Percentiles rank a stretch among this genome's conserved stretches.
These are phyloP conservation scores for Charadrius vociferus DNA, from an alignment of 2,113 vertebrate species.

Conservation along the genomic window DNA sequence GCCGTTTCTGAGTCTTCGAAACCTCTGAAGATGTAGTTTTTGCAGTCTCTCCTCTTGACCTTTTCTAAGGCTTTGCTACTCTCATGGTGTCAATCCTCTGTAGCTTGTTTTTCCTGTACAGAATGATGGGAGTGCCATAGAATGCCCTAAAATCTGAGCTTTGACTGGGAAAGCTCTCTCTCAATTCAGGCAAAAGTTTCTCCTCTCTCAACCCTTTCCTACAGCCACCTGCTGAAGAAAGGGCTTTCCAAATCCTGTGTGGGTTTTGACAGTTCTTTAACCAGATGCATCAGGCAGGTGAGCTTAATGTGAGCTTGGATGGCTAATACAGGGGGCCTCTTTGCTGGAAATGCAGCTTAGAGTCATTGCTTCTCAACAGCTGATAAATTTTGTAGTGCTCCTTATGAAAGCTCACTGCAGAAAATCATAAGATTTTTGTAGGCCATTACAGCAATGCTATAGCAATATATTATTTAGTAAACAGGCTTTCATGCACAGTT, in stretches of 20 bases:
- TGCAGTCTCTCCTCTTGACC: background rate
- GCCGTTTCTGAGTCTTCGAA: background rate
- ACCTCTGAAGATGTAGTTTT: background rate
- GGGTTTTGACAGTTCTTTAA: background rate
- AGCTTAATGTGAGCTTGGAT: accelerated
- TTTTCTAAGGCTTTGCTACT: background rate
- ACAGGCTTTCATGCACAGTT: background rate
- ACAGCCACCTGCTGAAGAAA: background rate
- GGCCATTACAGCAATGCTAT: background rate
- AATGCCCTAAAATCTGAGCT: background rate
- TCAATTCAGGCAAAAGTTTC: background rate
- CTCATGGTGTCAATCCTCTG: background rate
- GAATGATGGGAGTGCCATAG: accelerated
- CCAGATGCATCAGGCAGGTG: background rate
- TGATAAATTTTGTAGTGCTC: background rate
- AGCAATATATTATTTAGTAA: conserved; percentile 11
- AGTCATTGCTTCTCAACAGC: background rate
- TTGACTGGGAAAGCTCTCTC: background rate
- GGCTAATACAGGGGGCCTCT: background rate
- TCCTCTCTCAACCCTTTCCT: background rate
- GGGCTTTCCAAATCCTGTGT: background rate
- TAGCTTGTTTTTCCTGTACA: background rate
- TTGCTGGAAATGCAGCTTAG: background rate
- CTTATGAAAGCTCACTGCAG: background rate
- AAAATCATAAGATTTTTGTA: background rate